Base-by-base conservation (phyloP, 2,888 invertebrate genomes). In the Caenorhabditis zanzibari region DNA sequence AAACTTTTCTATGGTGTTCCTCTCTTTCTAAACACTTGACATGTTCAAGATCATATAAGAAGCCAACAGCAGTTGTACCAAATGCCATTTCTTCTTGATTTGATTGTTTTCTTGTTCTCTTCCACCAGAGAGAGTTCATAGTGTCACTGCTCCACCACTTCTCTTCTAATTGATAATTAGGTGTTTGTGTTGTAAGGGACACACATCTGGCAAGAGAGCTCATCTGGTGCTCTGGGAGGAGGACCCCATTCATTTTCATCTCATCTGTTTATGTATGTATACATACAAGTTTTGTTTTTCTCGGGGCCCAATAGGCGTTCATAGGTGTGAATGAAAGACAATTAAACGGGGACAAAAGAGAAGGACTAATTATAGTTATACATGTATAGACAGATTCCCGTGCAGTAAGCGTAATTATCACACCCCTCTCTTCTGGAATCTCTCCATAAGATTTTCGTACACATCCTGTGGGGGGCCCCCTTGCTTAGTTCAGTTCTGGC, bases 401-500 rank as follows among this genome's bases (percentile, higher is more conserved):
- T 54, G 54, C 54, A n/a, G 54, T 49, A 47, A 61, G 44, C 63
- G 71, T 79, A 71, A 79, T 71, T 52, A 77, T 77, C 71, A 54
- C 59, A 72, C 59, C 47, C 49, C 44, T 32, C 49, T 35, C 56
- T 68, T 68, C 76, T 76, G 76, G 68, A 76, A 76, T 68, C 76
- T 35, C 12, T 12, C n/a, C n/a, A 38, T 38, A 12, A 38, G 38
- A 12, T 54, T n/a, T 69, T 69, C 63, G 68, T 69, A 77, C 77
- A 77, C 77, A 77, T 69, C 61, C 77, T 61, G 66, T 54, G 54
- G 24, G 14, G 10, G 10, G 26, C 54, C 49, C 54, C 38, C n/a
- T n/a, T n/a, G n/a, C n/a, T n/a, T n/a, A n/a, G n/a, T 71, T 79
- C 79, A 41, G 79, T 79, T 79, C 79, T 79, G 79, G 79, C 79